Percentiles rank a stretch among this genome's conserved stretches.
phyloP scores from a whole-genome alignment of 1,140 invertebrate genomes.

The Drosophila bocki region DNA sequence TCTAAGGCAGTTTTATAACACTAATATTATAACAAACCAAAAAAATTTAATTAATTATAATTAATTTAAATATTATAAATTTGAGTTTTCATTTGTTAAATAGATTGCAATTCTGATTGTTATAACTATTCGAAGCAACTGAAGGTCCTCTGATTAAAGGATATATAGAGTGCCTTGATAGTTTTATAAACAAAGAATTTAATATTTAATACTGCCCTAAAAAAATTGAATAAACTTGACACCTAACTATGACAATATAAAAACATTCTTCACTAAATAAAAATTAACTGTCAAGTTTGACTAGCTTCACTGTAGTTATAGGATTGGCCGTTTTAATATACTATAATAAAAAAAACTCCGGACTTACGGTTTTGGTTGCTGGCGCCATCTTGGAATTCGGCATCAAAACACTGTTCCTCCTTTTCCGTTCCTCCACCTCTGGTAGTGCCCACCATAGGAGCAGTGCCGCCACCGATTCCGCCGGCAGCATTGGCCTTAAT shows the following conservation, averaged over 20 bases:
- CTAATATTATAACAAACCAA: neutral
- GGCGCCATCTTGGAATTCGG: constrained; percentile 56
- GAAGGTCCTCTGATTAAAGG: neutral
- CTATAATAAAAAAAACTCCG: neutral
- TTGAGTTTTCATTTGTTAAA: too few relatives aligned
- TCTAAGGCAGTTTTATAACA: neutral
- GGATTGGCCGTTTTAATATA: neutral
- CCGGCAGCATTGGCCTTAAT: constrained; percentile 16
- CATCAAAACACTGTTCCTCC: constrained; percentile 37
- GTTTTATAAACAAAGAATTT: too few relatives aligned
- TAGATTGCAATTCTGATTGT: too few relatives aligned
- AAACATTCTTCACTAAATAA: neutral
- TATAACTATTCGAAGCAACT: neutral
- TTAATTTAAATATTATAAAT: too few relatives aligned
- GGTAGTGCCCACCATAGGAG: neutral
- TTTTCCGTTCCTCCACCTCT: neutral
- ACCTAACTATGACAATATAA: neutral
- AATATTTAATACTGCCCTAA: too few relatives aligned
- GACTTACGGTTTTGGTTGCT: constrained; percentile 62
- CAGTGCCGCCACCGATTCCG: neutral
- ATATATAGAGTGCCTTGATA: too few relatives aligned
- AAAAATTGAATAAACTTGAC: neutral
- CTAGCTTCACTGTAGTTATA: neutral
- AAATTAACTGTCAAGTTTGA: neutral
- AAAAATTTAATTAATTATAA: too few relatives aligned